phyloP scores from a whole-genome alignment of 2,797 vertebrate genomes.

The Danionella dracula region DNA sequence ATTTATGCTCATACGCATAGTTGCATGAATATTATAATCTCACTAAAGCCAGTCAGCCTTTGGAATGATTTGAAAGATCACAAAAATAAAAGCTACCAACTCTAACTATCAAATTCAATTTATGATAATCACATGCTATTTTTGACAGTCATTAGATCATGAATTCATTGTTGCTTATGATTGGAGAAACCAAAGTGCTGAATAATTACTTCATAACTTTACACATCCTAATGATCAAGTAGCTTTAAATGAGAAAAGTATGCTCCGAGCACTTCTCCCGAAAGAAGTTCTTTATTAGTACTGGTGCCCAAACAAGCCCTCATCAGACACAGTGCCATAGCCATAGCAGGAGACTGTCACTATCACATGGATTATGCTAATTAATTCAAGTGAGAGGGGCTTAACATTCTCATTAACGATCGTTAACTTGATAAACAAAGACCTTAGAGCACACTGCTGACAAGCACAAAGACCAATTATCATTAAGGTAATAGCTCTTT shows the following conservation, averaged over 20 bases:
- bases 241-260: conserved; percentile 28
- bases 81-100: no score
- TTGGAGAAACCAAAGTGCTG: conserved; percentile 17
- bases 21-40: background rate
- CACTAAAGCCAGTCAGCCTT: no score
- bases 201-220: conserved; percentile 46
- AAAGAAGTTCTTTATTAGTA: conserved; percentile 40
- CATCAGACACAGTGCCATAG: conserved; percentile 39
- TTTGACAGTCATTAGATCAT: background rate
- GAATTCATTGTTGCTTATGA: background rate
- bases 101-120: no score
- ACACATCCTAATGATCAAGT: conserved; percentile 31
- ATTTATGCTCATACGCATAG: no score
- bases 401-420: conserved; percentile 41
- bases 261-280: conserved; percentile 18
- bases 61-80: no score
- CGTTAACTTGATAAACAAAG: conserved; percentile 50
- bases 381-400: conserved; percentile 42
- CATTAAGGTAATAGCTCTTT: conserved; percentile 39
- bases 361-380: conserved; percentile 54
- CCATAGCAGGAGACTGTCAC: conserved; percentile 46
- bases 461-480: conserved; percentile 31
- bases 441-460: conserved; percentile 25
- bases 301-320: conserved; percentile 48
- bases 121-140: no score